Conservation (phyloP, 92 coral and sea anemone genomes). For the Micromussa lordhowensis region DNA sequence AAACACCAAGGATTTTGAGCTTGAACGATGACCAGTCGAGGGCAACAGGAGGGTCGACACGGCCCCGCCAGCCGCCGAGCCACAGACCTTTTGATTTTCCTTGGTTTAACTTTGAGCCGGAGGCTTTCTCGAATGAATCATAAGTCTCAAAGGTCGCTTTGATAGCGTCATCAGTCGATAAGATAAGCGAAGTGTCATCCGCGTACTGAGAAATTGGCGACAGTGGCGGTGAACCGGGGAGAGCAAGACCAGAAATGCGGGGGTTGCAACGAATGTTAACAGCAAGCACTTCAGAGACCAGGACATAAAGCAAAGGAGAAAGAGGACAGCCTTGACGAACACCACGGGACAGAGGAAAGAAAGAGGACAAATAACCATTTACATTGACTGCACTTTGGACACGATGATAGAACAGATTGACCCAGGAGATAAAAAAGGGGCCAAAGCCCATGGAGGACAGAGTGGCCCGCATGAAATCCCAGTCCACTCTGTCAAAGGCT, state of each 20-base stretch:
- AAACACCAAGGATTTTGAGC: constrained; percentile 43
- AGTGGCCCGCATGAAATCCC: constrained; percentile 7
- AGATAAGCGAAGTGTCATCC: constrained; percentile 60
- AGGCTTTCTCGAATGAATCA: constrained; percentile 44
- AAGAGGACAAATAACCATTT: constrained; percentile 45
- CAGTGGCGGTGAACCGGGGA: constrained; percentile 12
- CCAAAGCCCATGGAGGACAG: constrained; percentile 50
- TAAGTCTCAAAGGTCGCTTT: constrained; percentile 30
- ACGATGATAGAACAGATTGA: constrained; percentile 32
- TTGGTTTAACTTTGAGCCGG: constrained; percentile 60
- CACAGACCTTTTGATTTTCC: constrained; percentile 54
- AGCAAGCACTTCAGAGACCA: constrained; percentile 55
- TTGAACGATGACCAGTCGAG: constrained; percentile 46
- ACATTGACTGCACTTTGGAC: constrained; percentile 50
- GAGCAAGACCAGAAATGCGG: constrained; percentile 24
- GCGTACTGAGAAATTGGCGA: constrained; percentile 41
- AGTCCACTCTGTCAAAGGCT: constrained; percentile 44
- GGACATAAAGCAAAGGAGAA: constrained; percentile 49
- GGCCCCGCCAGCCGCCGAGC: constrained; percentile 58
- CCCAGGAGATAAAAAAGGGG: constrained; percentile 55
- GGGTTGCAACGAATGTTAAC: constrained; percentile 41
- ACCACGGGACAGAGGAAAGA: constrained; percentile 52
- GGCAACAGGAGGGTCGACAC: constrained; percentile 27
- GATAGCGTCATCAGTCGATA: constrained; percentile 45
- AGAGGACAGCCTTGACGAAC: constrained; percentile 76